These are phyloP conservation scores for Drosophila falleni DNA, from an alignment of 2,888 invertebrate genomes.

Conservation along the genomic window DNA sequence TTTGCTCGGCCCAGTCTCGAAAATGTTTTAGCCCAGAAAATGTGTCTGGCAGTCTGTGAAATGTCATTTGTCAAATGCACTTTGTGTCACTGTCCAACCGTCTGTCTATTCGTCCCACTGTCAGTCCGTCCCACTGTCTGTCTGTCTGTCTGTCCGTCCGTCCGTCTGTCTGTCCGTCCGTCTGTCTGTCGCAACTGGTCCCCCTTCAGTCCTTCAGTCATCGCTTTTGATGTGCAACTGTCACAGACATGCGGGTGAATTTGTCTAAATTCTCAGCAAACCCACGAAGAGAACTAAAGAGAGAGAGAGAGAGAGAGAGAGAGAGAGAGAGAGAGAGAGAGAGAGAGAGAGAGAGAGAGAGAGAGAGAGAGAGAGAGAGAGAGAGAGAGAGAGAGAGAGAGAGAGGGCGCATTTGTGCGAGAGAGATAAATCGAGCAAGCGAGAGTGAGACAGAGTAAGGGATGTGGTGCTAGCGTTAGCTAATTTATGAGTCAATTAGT, in stretches of 20 bases:
- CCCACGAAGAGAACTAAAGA: slow-evolving; percentile 13
- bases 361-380: not conserved
- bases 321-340: not conserved
- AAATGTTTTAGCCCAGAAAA: slow-evolving; percentile 56
- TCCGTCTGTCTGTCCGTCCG: slow-evolving; percentile 1
- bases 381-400: slow-evolving; percentile 4
- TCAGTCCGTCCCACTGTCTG: slow-evolving; percentile 7
- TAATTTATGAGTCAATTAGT: slow-evolving; percentile 78
- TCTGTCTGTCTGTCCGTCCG: slow-evolving; percentile 42
- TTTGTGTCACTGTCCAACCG: slow-evolving; percentile 68
- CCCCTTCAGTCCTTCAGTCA: slow-evolving; percentile 25
- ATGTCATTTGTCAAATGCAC: slow-evolving; percentile 84
- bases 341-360: not conserved
- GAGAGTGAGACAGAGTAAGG: not conserved
- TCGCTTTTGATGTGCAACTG: slow-evolving; percentile 71
- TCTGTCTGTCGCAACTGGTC: slow-evolving; percentile 10
- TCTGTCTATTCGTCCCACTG: slow-evolving; percentile 1
- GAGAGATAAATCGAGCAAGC: not conserved
- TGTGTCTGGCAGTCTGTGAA: slow-evolving; percentile 81
- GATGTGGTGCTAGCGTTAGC: slow-evolving; percentile 31
- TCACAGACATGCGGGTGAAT: slow-evolving; percentile 76
- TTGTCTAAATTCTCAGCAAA: slow-evolving; percentile 61
- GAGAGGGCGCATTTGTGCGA: not conserved
- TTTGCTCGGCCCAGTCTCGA: slow-evolving; percentile 64
- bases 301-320: not conserved